Percentiles rank a stretch among this genome's conserved stretches.
Evolutionary conservation across 2,113 vertebrate species (phyloP).

Genomic region (Sceloporus tristichus): DNA sequence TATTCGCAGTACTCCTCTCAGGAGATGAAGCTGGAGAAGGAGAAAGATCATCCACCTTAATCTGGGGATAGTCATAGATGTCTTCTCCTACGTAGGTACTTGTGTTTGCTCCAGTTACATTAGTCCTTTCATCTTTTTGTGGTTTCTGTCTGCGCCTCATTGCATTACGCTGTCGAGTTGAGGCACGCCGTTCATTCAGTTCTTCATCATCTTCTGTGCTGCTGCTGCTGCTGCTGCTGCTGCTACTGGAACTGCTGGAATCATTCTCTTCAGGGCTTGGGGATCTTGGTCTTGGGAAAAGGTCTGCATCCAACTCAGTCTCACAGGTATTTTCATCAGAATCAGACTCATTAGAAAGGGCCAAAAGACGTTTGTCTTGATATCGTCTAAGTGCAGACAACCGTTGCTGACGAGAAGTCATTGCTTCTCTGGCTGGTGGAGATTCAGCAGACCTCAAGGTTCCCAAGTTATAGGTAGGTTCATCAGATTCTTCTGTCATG

Average conservation of each 20-base stretch:
- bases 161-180: constrained; percentile 88
- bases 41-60: constrained; percentile 90
- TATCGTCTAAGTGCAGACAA: constrained; percentile 82
- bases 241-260: constrained; percentile 90
- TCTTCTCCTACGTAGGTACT: constrained; percentile 88
- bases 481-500: constrained; percentile 76
- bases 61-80: constrained; percentile 91
- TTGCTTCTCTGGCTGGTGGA: constrained; percentile 76
- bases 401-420: constrained; percentile 80
- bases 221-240: constrained; percentile 85
- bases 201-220: constrained; percentile 85
- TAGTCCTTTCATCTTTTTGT: constrained; percentile 83
- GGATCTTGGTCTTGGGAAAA: constrained; percentile 91
- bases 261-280: constrained; percentile 91
- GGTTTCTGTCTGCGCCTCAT: constrained; percentile 84
- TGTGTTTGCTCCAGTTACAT: constrained; percentile 64
- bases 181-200: constrained; percentile 84
- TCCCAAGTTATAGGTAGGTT: constrained; percentile 77
- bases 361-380: constrained; percentile 88
- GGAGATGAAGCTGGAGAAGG: constrained; percentile 87
- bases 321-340: constrained; percentile 84
- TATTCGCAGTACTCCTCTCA: constrained; percentile 72
- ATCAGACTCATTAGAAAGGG: constrained; percentile 90
- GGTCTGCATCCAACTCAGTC: constrained; percentile 85
- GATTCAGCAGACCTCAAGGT: constrained; percentile 77